Evolutionary conservation across 2,888 invertebrate genomes (phyloP).

Genomic region (Sinhomidia bicolor): DNA sequence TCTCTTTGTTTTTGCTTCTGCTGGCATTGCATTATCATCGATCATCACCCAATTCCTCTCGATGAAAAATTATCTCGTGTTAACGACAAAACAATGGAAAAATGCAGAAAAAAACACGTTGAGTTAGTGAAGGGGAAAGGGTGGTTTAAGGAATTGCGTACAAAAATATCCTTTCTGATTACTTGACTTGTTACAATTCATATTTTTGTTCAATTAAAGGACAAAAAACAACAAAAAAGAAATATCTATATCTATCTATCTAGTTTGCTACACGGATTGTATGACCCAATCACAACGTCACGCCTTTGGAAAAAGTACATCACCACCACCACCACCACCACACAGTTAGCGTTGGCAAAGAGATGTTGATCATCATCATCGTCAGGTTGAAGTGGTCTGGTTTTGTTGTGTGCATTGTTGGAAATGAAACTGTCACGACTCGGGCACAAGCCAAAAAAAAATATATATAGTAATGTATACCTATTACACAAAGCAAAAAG

Average conservation of each 20-base stretch:
- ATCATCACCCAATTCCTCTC: constrained; percentile 15
- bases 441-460: constrained; percentile 68
- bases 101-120: not conserved
- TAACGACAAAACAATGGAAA: not conserved
- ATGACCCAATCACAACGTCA: constrained; percentile 53
- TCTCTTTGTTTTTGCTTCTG: not conserved
- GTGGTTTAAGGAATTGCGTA: constrained; percentile 1
- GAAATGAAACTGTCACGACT: constrained; percentile 69
- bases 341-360: not conserved
- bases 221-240: not conserved
- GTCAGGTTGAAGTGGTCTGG: constrained; percentile 19
- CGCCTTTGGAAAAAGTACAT: constrained; percentile 36
- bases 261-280: too few species aligned
- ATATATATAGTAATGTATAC: not conserved
- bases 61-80: not conserved
- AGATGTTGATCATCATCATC: constrained; percentile 35
- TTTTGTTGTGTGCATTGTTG: constrained; percentile 42
- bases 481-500: not conserved
- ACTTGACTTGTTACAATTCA: not conserved
- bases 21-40: not conserved
- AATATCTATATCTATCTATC: too few species aligned
- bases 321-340: not conserved
- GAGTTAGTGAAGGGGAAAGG: constrained; percentile 24
- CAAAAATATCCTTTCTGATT: too few species aligned
- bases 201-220: constrained; percentile 21